A percentile compares a stretch with the other conserved stretches of the same genome.
These are phyloP conservation scores for Drosophila greeni DNA, from an alignment of 2,888 invertebrate species.

Conservation along the genomic window DNA sequence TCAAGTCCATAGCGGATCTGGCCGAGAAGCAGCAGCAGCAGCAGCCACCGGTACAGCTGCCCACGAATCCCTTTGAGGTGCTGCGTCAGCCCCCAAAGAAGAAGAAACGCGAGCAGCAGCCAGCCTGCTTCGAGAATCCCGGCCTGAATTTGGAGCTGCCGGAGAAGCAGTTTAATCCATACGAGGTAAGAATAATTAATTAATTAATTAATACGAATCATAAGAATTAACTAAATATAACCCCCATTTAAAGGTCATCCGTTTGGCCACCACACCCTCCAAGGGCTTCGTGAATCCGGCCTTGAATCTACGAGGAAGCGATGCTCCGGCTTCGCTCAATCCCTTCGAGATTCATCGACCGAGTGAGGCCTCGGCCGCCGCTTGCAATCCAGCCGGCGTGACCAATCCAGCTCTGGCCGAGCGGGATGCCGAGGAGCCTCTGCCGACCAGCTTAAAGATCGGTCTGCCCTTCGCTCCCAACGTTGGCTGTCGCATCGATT, in stretches of 20 bases:
- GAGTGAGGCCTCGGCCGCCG: slow-evolving; percentile 43
- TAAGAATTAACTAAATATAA: too few relatives aligned
- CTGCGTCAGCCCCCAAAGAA: slow-evolving; percentile 78
- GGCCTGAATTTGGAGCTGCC: slow-evolving; percentile 77
- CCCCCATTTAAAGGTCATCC: slow-evolving; percentile 60
- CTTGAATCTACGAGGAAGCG: slow-evolving; percentile 75
- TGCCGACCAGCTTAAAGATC: slow-evolving; percentile 70
- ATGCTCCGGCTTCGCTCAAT: slow-evolving; percentile 71
- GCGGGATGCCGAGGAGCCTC: slow-evolving; percentile 33
- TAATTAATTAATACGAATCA: too few relatives aligned
- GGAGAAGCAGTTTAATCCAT: slow-evolving; percentile 78
- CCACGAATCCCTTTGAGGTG: slow-evolving; percentile 77
- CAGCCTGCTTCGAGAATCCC: slow-evolving; percentile 77
- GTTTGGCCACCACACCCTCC: slow-evolving; percentile 34
- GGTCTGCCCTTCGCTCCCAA: slow-evolving; percentile 77
- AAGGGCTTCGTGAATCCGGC: slow-evolving; percentile 77
- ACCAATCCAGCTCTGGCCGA: slow-evolving; percentile 58
- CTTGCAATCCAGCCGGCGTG: slow-evolving; percentile 49
- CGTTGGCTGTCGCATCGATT: slow-evolving; percentile 77
- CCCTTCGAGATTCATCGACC: slow-evolving; percentile 77
- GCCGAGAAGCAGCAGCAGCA: slow-evolving; percentile 21
- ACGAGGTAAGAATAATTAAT: slow-evolving; percentile 67
- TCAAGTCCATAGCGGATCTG: slow-evolving; percentile 76
- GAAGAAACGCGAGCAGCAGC: slow-evolving; percentile 70
- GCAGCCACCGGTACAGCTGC: slow-evolving; percentile 19